Conservation (phyloP, 2,888 invertebrate genomes). For the Temnothorax ravouxi region DNA sequence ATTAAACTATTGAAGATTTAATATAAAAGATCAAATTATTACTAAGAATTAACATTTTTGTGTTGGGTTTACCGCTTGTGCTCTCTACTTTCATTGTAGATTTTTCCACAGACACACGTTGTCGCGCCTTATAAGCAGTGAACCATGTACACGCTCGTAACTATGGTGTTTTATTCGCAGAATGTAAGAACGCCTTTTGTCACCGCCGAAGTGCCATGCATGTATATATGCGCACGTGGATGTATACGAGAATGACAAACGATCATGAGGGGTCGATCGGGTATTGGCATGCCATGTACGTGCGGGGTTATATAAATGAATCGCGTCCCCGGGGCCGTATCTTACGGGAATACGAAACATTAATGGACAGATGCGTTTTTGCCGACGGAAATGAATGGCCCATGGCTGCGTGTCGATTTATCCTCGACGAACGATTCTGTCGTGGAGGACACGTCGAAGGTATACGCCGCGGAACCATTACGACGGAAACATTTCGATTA, state of each 20-base stretch:
- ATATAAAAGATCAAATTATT: not conserved
- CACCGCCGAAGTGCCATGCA: constrained; percentile 7
- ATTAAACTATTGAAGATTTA: not conserved
- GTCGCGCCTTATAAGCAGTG: not conserved
- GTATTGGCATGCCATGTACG: constrained; percentile 83
- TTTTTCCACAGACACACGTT: not conserved
- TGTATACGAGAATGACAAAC: constrained; percentile 79
- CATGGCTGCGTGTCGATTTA: constrained; percentile 82
- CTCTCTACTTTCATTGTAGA: not conserved
- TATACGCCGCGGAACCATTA: constrained; percentile 66
- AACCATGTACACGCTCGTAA: constrained; percentile 3
- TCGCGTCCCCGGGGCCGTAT: constrained; percentile 83
- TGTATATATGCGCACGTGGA: constrained; percentile 35
- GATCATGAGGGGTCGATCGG: constrained; percentile 82
- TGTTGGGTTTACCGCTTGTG: not conserved
- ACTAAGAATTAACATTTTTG: not conserved
- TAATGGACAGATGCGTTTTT: constrained; percentile 84
- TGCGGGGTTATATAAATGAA: constrained; percentile 83
- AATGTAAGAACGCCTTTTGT: constrained; percentile 35
- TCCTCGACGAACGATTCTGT: constrained; percentile 77
- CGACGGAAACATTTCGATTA: constrained; percentile 50
- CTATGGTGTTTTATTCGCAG: not conserved
- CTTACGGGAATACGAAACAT: constrained; percentile 84
- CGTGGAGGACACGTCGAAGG: constrained; percentile 66
- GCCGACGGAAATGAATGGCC: constrained; percentile 83